A percentile compares a stretch with the other conserved stretches of the same genome.
Conservation (phyloP, 1,140 invertebrate species). For the Pygmarrhopalites habei region DNA sequence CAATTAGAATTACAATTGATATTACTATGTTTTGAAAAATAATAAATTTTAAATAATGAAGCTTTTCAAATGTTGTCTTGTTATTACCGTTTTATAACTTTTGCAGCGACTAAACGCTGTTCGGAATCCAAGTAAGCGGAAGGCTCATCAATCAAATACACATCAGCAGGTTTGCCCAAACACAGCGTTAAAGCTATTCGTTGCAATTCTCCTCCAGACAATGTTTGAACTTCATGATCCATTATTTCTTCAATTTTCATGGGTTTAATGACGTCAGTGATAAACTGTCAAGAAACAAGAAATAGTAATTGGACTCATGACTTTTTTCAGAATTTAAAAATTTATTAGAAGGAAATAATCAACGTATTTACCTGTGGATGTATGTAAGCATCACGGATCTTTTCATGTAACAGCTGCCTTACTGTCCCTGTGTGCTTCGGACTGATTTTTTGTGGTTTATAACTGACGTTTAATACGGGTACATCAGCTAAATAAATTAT, state of each 20-base stretch:
- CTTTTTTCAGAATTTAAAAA: too few species aligned
- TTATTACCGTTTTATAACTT: slow-evolving; percentile 91
- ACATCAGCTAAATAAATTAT: slow-evolving; percentile 56
- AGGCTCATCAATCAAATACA: slow-evolving; percentile 98
- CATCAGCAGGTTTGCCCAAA: slow-evolving; percentile 96
- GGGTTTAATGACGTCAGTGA: slow-evolving; percentile 99
- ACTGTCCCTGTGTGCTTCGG: slow-evolving; percentile 94
- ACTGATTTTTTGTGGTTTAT: slow-evolving; percentile 99
- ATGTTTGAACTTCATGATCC: slow-evolving; percentile 97
- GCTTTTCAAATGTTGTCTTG: background rate
- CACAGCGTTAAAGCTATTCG: slow-evolving; percentile 92
- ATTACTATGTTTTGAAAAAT: too few species aligned
- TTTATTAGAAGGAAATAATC: background rate
- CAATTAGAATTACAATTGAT: too few species aligned
- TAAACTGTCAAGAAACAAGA: slow-evolving; percentile 58
- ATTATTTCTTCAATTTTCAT: slow-evolving; percentile 96
- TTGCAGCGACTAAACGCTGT: slow-evolving; percentile 98
- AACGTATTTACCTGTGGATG: slow-evolving; percentile 81
- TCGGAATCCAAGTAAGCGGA: slow-evolving; percentile 99
- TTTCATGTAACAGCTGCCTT: slow-evolving; percentile 83
- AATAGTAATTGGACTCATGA: slow-evolving; percentile 1
- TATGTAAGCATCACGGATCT: slow-evolving; percentile 92
- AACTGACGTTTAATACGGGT: slow-evolving; percentile 93
- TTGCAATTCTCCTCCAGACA: slow-evolving; percentile 99
- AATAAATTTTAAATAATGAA: slow-evolving; percentile 16